Conservation (phyloP, 2,797 vertebrate genomes). For the Glossophaga mutica region DNA sequence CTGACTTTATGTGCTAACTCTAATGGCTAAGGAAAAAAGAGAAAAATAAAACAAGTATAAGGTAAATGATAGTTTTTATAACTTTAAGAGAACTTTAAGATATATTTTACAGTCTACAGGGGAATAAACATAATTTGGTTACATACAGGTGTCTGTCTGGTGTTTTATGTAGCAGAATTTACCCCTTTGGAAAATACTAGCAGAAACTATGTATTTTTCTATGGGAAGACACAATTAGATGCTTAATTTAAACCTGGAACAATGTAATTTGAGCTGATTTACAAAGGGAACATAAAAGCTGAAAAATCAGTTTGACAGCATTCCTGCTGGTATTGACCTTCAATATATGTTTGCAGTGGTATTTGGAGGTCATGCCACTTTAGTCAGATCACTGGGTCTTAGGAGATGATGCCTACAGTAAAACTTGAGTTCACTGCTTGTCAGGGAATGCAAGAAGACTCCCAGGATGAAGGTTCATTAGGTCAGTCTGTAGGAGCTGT, state of each 20-base stretch:
- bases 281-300: constrained; percentile 35
- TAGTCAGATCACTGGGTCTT: constrained; percentile 39
- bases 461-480: constrained; percentile 59
- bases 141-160: neutral
- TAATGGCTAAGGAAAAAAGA: neutral
- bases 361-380: constrained; percentile 58
- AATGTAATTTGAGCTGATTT: constrained; percentile 54
- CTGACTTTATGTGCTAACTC: neutral
- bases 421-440: constrained; percentile 56
- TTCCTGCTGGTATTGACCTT: constrained; percentile 57
- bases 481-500: constrained; percentile 62
- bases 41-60: neutral
- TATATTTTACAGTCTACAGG: neutral
- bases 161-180: constrained; percentile 14
- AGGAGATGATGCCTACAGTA: constrained; percentile 47
- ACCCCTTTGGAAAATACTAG: constrained; percentile 28
- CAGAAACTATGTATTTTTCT: neutral
- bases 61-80: neutral
- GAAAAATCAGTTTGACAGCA: constrained; percentile 43
- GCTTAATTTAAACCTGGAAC: constrained; percentile 2
- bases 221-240: constrained; percentile 7
- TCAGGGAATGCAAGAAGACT: constrained; percentile 24
- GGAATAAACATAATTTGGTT: constrained; percentile 4
- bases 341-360: constrained; percentile 46
- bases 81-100: constrained; percentile 1